Evolutionary conservation across 2,888 invertebrate species (phyloP).

Genomic region (Protophormia terraenovae): DNA sequence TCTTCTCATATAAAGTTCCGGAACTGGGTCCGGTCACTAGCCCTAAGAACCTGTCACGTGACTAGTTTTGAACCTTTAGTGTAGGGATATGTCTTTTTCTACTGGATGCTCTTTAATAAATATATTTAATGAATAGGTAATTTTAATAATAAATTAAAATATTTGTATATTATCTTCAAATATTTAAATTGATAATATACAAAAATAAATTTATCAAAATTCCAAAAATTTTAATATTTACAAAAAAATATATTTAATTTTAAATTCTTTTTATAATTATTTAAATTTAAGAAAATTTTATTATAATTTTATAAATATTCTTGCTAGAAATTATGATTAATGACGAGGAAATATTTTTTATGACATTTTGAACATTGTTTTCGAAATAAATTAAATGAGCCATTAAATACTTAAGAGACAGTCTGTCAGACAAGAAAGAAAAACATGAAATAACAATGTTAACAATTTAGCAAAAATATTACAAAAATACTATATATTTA

Average conservation of each 20-base stretch:
- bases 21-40: no score
- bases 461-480: slow-evolving; percentile 9
- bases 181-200: no score
- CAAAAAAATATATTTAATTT: not conserved
- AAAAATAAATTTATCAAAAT: no score
- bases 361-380: slow-evolving; percentile 28
- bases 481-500: not conserved
- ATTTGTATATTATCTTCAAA: no score
- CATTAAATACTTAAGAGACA: not conserved
- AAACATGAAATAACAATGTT: slow-evolving; percentile 15
- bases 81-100: no score
- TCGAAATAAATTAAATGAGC: slow-evolving; percentile 31
- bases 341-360: slow-evolving; percentile 30
- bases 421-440: not conserved
- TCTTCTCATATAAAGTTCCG: no score
- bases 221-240: no score
- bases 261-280: not conserved
- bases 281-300: not conserved
- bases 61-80: no score
- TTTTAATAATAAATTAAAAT: no score
- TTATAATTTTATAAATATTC: not conserved
- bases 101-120: no score
- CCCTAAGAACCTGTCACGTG: no score
- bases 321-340: slow-evolving; percentile 34
- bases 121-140: no score